Evolutionary conservation across 2,797 vertebrate genomes (phyloP).

Genomic region (Gallinago nigripennis): DNA sequence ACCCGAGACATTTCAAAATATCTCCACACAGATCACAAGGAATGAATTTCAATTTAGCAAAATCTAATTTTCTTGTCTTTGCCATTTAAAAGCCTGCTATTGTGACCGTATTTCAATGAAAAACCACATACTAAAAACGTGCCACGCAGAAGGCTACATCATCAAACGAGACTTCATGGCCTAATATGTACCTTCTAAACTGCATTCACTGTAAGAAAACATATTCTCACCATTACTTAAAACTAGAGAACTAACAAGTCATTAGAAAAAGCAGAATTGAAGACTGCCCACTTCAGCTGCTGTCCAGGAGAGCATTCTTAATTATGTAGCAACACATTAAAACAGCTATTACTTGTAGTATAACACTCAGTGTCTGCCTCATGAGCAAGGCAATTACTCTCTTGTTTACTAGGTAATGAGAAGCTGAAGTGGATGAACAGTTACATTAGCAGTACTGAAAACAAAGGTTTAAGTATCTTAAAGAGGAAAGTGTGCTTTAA

Average conservation of each 20-base stretch:
- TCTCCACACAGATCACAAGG: not conserved
- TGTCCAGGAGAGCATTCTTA: not conserved
- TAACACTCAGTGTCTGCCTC: not conserved
- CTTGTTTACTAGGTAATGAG: not conserved
- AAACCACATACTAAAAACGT: not conserved
- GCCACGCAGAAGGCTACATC: not conserved
- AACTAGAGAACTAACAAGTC: not conserved
- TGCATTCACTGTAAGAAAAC: not conserved
- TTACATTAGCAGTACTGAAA: not conserved
- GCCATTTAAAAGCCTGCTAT: not conserved
- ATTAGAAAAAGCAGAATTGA: not conserved
- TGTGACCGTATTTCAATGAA: not conserved
- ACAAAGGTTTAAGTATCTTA: not conserved
- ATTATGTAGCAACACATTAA: not conserved
- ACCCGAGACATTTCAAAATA: not conserved
- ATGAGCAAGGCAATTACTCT: not conserved
- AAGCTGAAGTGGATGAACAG: not conserved
- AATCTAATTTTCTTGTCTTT: not conserved
- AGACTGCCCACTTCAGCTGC: not conserved
- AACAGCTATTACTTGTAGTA: not conserved
- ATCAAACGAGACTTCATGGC: not conserved
- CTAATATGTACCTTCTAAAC: not conserved
- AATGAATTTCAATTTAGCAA: not conserved
- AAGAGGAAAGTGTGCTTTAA: not conserved
- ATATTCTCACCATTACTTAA: not conserved